phyloP scores from a whole-genome alignment of 2,888 invertebrate genomes.

The Dusona sp. region DNA sequence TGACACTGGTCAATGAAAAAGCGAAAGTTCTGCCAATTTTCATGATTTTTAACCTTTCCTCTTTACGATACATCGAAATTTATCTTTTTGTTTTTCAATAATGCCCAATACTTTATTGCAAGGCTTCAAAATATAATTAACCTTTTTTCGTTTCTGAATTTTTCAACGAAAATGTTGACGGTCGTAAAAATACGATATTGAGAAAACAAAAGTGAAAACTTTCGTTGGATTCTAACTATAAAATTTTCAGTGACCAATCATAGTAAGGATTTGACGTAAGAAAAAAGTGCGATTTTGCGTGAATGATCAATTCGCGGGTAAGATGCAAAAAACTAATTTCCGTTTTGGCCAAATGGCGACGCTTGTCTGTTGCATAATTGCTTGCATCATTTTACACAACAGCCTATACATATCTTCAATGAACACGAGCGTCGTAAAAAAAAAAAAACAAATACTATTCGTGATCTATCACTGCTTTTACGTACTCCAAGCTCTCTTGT shows the following conservation, averaged over 20 bases:
- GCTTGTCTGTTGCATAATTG: slow-evolving; percentile 6
- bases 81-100: background rate
- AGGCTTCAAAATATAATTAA: too few species aligned
- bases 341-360: background rate
- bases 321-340: slow-evolving; percentile 2
- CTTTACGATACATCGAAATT: background rate
- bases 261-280: background rate
- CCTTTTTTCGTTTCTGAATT: background rate
- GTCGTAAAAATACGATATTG: background rate
- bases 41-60: background rate
- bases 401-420: slow-evolving; percentile 9
- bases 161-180: background rate
- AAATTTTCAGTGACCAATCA: background rate
- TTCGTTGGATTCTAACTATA: background rate
- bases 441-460: background rate
- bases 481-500: slow-evolving; percentile 14
- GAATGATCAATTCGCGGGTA: background rate
- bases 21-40: background rate
- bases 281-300: background rate
- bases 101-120: too few species aligned
- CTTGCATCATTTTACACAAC: background rate
- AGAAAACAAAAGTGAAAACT: background rate
- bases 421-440: background rate
- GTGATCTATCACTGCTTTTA: background rate
- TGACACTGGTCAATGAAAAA: background rate